phyloP scores from a whole-genome alignment of 2,113 vertebrate species.

The Alectura lathami region DNA sequence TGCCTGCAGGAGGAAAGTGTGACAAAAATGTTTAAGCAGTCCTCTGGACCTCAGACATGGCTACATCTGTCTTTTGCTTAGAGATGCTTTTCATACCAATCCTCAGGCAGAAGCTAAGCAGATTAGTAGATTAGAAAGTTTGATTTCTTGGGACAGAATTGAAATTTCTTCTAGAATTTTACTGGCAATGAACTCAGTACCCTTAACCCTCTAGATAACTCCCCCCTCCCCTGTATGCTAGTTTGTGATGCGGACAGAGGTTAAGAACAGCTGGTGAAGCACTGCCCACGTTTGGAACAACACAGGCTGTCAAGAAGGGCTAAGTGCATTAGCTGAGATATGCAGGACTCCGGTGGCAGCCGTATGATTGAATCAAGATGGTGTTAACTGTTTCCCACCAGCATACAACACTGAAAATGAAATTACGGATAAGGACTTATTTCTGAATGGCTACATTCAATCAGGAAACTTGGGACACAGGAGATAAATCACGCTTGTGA shows the following conservation, averaged over 20 bases:
- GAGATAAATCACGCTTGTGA: not conserved
- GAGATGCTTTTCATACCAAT: not conserved
- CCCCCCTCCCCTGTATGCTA: accelerated
- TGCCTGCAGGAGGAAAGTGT: slow-evolving; percentile 76
- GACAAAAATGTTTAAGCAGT: not conserved
- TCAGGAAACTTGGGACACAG: not conserved
- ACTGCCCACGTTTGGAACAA: accelerated
- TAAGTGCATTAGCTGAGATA: not conserved
- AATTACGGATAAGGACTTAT: not conserved
- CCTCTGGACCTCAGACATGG: not conserved
- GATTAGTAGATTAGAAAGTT: not conserved
- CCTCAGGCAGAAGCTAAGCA: not conserved
- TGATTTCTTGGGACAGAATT: not conserved
- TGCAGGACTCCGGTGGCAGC: not conserved
- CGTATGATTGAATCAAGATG: not conserved
- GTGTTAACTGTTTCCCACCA: not conserved
- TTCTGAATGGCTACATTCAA: not conserved
- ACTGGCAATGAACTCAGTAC: not conserved
- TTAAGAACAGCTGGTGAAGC: not conserved
- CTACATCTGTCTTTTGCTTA: not conserved
- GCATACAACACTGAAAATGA: not conserved
- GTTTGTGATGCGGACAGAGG: not conserved
- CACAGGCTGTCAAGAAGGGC: not conserved
- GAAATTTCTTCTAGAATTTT: not conserved
- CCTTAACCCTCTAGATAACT: not conserved